Evolutionary conservation across 1,140 invertebrate species (phyloP).

Genomic region (Tribolium madens): DNA sequence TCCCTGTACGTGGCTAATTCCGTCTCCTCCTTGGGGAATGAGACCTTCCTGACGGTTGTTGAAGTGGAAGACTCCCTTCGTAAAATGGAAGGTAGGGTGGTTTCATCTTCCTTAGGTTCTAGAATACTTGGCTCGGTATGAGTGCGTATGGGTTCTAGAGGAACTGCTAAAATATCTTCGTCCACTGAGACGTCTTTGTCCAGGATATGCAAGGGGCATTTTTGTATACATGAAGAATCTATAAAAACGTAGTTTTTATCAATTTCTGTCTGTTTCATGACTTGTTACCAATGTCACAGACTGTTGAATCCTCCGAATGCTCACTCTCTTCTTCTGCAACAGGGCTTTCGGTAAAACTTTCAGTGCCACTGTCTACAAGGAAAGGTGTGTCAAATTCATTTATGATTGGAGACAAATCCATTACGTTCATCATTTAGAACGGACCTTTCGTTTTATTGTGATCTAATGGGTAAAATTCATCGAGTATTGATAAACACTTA

Average conservation of each 20-base stretch:
- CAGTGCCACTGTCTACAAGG: constrained; percentile 59
- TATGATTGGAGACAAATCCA: constrained; percentile 54
- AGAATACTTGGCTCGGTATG: background rate
- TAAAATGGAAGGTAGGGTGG: constrained; percentile 51
- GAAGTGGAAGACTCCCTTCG: constrained; percentile 23
- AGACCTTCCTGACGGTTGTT: constrained; percentile 52
- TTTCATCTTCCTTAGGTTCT: constrained; percentile 21
- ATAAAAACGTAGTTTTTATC: constrained; percentile 41
- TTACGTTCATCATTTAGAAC: constrained; percentile 50
- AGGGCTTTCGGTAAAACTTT: constrained; percentile 59
- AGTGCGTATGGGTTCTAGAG: constrained; percentile 55
- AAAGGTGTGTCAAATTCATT: constrained; percentile 58
- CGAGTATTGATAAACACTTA: background rate
- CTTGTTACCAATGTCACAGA: constrained; percentile 53
- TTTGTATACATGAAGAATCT: constrained; percentile 32
- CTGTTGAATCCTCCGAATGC: constrained; percentile 54
- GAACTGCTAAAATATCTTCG: constrained; percentile 56
- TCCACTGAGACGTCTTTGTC: constrained; percentile 61
- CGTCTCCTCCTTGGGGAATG: constrained; percentile 54
- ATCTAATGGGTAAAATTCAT: constrained; percentile 38
- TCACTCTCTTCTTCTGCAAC: constrained; percentile 55
- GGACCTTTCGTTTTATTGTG: constrained; percentile 51
- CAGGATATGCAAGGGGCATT: constrained; percentile 49
- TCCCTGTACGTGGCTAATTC: constrained; percentile 56
- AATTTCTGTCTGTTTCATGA: constrained; percentile 5